Percentiles rank a stretch among this genome's conserved stretches.
phyloP scores from a whole-genome alignment of 2,113 vertebrate genomes.

The Centropus bengalensis region DNA sequence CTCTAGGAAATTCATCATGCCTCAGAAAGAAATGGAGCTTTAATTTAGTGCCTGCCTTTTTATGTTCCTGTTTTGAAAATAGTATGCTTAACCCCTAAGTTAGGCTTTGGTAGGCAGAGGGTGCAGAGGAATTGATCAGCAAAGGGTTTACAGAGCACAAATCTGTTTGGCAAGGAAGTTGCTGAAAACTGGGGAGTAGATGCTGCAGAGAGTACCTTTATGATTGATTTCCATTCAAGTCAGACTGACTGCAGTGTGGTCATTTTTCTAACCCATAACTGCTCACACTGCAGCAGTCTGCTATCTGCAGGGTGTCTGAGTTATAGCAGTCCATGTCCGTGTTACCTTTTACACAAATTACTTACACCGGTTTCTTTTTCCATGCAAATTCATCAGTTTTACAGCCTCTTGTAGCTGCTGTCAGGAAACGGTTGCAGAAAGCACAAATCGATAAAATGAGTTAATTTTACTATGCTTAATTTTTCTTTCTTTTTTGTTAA shows the following conservation, averaged over 20 bases:
- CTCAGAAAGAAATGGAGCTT: neutral
- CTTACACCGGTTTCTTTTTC: conserved; percentile 86
- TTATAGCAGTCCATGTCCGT: conserved; percentile 82
- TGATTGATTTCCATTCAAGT: conserved; percentile 91
- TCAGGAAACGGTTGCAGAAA: conserved; percentile 78
- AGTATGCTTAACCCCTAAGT: conserved; percentile 9
- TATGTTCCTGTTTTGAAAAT: conserved; percentile 28
- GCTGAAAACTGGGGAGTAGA: conserved; percentile 80
- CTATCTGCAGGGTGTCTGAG: conserved; percentile 82
- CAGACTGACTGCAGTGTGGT: conserved; percentile 88
- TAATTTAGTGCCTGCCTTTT: conserved; percentile 51
- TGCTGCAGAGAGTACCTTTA: conserved; percentile 85
- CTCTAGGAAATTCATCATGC: conserved; percentile 37
- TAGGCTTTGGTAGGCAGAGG: conserved; percentile 34
- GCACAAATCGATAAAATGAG: conserved; percentile 81
- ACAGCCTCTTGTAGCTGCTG: conserved; percentile 80
- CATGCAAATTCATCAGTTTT: conserved; percentile 88
- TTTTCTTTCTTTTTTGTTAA: conserved; percentile 66
- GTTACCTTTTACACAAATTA: conserved; percentile 89
- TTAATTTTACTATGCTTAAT: conserved; percentile 81
- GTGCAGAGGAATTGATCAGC: conserved; percentile 60
- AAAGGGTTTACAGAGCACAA: conserved; percentile 66
- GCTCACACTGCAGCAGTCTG: conserved; percentile 78
- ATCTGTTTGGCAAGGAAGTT: conserved; percentile 79
- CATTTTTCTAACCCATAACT: conserved; percentile 85